phyloP scores from a whole-genome alignment of 1,140 invertebrate species.

The Helicoverpa zea region DNA sequence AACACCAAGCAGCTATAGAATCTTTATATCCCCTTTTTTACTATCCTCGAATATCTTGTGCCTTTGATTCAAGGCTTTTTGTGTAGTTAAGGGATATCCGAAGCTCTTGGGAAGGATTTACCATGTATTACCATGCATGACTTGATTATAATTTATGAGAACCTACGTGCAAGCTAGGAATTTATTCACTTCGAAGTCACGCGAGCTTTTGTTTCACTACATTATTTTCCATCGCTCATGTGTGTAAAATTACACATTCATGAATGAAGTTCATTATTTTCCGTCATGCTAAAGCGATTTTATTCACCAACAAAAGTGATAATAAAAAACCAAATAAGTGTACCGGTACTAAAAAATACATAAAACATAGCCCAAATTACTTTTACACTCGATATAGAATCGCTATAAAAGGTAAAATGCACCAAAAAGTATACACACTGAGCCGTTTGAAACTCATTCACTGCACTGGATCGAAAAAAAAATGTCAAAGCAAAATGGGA shows the following conservation, averaged over 20 bases:
- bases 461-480: conserved; percentile 48
- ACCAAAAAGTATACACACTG: conserved; percentile 29
- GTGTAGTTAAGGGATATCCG: conserved; percentile 1
- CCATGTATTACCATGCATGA: conserved; percentile 8
- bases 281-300: not conserved
- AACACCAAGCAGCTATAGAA: not conserved
- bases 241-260: not conserved
- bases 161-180: conserved; percentile 7
- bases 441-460: conserved; percentile 35
- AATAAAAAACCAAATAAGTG: not conserved
- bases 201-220: conserved; percentile 6
- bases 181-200: not conserved
- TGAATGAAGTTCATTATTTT: not conserved
- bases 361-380: conserved; percentile 47
- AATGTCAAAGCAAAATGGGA: conserved; percentile 40
- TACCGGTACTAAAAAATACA: conserved; percentile 24
- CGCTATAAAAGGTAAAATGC: conserved; percentile 1
- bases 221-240: conserved; percentile 6
- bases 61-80: conserved; percentile 47
- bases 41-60: conserved; percentile 16
- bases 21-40: conserved; percentile 29
- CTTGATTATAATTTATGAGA: conserved; percentile 5
- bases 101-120: conserved; percentile 12
- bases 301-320: not conserved
- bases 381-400: conserved; percentile 27